Conservation (phyloP, 2,113 vertebrate genomes). For the Anoplopoma fimbria region DNA sequence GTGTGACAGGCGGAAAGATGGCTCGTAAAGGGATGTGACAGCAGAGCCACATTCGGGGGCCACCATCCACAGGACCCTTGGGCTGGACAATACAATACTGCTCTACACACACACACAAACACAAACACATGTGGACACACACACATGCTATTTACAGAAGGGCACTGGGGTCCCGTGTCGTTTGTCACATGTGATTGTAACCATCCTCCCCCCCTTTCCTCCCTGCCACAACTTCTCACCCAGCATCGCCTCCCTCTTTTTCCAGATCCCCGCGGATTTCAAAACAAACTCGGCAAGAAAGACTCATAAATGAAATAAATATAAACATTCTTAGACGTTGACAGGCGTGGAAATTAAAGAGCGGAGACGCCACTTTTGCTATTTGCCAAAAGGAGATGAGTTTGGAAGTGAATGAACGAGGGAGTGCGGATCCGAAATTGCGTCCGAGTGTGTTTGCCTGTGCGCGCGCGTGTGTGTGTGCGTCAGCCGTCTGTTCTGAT, state of each 20-base stretch:
- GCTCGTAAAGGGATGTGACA: conserved; percentile 80
- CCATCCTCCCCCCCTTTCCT: background rate
- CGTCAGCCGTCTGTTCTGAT: conserved; percentile 78
- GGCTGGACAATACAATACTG: conserved; percentile 60
- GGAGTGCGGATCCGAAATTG: conserved; percentile 34
- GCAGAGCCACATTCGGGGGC: conserved; percentile 71
- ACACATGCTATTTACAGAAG: conserved; percentile 63
- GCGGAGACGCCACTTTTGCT: conserved; percentile 69
- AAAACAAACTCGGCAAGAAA: conserved; percentile 63
- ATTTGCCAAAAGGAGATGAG: conserved; percentile 67
- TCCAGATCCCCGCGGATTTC: conserved; percentile 60
- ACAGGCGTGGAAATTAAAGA: conserved; percentile 79
- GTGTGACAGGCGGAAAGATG: conserved; percentile 68
- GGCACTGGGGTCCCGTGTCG: conserved; percentile 54
- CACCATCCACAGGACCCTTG: conserved; percentile 74
- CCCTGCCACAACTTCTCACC: conserved; percentile 23
- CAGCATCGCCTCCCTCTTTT: conserved; percentile 33
- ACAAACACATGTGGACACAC: conserved; percentile 7
- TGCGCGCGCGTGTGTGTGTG: conserved; percentile 1
- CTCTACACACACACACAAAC: conserved; percentile 37
- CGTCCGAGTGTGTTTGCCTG: conserved; percentile 12
- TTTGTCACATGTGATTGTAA: conserved; percentile 62
- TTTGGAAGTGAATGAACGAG: conserved; percentile 52
- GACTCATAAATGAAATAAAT: conserved; percentile 63
- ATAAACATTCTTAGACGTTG: conserved; percentile 71